Evolutionary conservation across 2,888 invertebrate species (phyloP).

Genomic region (Lysandra bellargus): DNA sequence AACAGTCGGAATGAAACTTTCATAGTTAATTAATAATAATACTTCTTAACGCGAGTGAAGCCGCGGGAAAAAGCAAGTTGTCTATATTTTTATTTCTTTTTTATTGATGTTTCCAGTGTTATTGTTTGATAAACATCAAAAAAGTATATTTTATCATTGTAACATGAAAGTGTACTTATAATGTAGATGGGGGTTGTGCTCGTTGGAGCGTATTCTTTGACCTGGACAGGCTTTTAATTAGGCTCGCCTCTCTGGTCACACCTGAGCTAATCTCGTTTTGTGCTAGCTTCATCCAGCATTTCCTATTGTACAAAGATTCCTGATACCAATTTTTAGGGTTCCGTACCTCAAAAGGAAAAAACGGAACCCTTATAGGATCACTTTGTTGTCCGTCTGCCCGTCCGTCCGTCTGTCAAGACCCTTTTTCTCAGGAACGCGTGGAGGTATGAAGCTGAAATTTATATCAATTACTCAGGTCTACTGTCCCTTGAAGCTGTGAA

Average conservation of each 20-base stretch:
- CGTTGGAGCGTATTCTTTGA: conserved; percentile 34
- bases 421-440: no score
- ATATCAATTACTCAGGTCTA: no score
- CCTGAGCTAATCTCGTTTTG: conserved; percentile 30
- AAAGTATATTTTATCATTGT: not conserved
- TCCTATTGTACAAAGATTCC: conserved; percentile 14
- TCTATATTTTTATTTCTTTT: not conserved
- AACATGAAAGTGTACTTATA: not conserved
- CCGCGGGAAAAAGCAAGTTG: no score
- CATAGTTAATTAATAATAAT: no score
- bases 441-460: no score
- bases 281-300: conserved; percentile 15
- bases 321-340: conserved; percentile 20
- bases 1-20: no score
- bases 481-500: no score
- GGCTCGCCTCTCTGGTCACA: conserved; percentile 33
- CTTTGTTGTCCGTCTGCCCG: no score
- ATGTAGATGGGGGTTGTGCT: not conserved
- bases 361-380: no score
- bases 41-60: no score
- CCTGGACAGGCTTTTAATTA: conserved; percentile 38
- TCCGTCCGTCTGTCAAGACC: no score
- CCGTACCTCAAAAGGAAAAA: no score
- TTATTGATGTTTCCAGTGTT: not conserved
- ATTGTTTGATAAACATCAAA: not conserved